Percentiles rank a stretch among this genome's conserved stretches.
Conservation (phyloP, 2,113 vertebrate species). For the Eira barbara region DNA sequence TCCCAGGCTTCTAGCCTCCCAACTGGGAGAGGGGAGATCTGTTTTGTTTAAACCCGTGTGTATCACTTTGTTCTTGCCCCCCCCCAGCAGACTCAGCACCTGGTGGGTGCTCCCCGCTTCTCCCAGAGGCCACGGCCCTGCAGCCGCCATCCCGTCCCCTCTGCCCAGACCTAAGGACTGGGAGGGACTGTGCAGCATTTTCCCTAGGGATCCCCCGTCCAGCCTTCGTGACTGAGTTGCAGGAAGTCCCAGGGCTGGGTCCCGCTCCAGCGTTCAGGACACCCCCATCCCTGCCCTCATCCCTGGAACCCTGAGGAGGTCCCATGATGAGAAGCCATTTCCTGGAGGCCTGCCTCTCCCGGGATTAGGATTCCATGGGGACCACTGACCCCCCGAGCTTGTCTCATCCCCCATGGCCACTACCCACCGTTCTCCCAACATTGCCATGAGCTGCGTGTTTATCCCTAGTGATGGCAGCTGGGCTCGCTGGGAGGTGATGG, state of each 20-base stretch:
- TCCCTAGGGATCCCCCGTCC: not conserved
- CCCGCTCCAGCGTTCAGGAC: not conserved
- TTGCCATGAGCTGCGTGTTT: not conserved
- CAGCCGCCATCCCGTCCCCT: not conserved
- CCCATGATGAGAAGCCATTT: not conserved
- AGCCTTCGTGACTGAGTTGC: not conserved
- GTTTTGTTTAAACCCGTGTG: not conserved
- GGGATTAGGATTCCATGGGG: not conserved
- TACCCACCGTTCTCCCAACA: not conserved
- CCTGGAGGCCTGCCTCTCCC: not conserved
- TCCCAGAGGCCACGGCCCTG: not conserved
- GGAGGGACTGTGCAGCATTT: not conserved
- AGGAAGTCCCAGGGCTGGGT: not conserved
- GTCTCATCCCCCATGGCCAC: not conserved
- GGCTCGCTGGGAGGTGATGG: not conserved
- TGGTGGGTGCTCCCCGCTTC: not conserved
- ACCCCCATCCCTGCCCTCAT: too few relatives aligned
- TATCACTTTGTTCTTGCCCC: not conserved
- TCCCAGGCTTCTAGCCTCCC: not conserved
- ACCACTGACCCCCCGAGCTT: not conserved
- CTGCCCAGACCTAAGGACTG: not conserved
- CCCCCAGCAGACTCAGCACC: not conserved
- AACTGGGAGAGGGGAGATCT: not conserved
- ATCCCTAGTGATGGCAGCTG: not conserved
- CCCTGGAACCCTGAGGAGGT: not conserved